Evolutionary conservation across 2,888 invertebrate genomes (phyloP).

Genomic region (Platycnemis pennipes): DNA sequence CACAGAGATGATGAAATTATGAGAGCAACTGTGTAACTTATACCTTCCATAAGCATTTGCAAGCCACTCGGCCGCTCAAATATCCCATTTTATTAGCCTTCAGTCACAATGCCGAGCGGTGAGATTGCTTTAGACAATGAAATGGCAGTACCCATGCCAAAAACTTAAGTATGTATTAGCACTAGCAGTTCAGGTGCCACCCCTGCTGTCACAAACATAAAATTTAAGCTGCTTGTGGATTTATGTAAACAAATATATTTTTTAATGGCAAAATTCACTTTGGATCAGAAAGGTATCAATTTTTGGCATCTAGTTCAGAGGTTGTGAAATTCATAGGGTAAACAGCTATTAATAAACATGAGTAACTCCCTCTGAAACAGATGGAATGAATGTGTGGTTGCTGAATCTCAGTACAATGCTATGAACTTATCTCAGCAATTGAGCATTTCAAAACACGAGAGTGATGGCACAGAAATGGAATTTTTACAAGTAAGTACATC

Average conservation of each 20-base stretch:
- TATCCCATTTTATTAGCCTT: conserved; percentile 59
- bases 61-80: conserved; percentile 64
- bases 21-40: conserved; percentile 33
- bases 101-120: conserved; percentile 42
- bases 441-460: not conserved
- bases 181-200: not conserved
- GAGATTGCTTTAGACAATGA: conserved; percentile 45
- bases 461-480: not conserved
- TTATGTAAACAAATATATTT: conserved; percentile 27
- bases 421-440: not conserved
- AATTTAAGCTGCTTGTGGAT: conserved; percentile 9
- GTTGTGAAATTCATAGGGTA: conserved; percentile 28
- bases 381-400: conserved; percentile 4
- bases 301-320: conserved; percentile 28
- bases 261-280: conserved; percentile 17
- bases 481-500: not conserved
- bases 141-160: conserved; percentile 8
- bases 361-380: conserved; percentile 26
- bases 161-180: not conserved
- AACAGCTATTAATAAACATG: not conserved
- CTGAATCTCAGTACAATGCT: not conserved
- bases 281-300: not conserved
- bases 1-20: conserved; percentile 27
- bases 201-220: not conserved
- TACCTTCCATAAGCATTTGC: conserved; percentile 52